phyloP scores from a whole-genome alignment of 1,140 invertebrate species.

The Pygmarrhopalites habei region DNA sequence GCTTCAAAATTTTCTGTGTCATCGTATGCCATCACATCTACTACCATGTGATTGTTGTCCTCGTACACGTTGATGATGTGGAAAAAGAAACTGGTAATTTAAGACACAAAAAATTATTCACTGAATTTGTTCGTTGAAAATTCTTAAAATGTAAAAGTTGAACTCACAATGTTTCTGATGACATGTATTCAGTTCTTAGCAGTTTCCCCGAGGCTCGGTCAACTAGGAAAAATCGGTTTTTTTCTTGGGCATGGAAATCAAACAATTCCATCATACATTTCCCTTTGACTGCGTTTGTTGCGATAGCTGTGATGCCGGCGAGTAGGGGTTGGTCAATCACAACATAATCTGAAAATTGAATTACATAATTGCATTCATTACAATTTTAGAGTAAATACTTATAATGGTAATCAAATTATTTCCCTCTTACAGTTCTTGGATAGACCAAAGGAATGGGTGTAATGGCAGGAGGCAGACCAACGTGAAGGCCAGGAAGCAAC shows the following conservation, averaged over 20 bases:
- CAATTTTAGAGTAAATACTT: too few relatives aligned
- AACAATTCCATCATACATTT: constrained; percentile 15
- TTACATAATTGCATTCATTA: too few relatives aligned
- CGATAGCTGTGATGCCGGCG: constrained; percentile 48
- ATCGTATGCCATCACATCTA: constrained; percentile 19
- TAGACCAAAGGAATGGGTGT: constrained; percentile 20
- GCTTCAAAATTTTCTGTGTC: constrained; percentile 12
- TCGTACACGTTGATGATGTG: constrained; percentile 34
- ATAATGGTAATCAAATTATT: constrained; percentile 45
- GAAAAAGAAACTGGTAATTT: constrained; percentile 34
- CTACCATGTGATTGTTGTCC: constrained; percentile 25
- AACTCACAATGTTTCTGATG: constrained; percentile 25
- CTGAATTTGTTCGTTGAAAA: too few relatives aligned
- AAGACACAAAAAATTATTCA: too few relatives aligned
- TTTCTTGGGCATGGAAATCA: constrained; percentile 11
- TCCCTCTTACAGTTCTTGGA: constrained; percentile 15
- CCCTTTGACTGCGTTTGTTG: constrained; percentile 18
- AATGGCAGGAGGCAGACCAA: constrained; percentile 8
- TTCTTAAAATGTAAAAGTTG: too few relatives aligned
- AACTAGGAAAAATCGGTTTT: constrained; percentile 30
- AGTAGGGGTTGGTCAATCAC: constrained; percentile 42
- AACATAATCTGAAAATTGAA: too few relatives aligned
- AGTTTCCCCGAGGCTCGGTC: constrained; percentile 27
- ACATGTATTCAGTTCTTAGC: constrained; percentile 20
- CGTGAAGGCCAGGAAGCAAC: constrained; percentile 16